Base-by-base conservation (phyloP, 2,113 vertebrate genomes). In the Picathartes gymnocephalus region DNA sequence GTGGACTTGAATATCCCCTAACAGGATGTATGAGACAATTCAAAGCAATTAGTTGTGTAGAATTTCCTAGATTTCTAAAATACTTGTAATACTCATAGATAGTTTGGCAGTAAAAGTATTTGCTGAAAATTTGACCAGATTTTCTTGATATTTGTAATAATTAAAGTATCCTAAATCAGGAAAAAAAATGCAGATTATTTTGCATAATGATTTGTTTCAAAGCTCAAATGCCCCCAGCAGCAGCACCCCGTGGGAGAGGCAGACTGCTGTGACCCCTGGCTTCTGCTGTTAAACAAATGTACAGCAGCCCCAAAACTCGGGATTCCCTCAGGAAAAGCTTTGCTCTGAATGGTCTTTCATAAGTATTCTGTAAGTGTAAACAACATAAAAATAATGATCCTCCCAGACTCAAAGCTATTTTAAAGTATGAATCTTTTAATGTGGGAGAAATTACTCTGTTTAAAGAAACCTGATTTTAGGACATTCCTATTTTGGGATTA, bases 221-320 rank as follows among this genome's bases (percentile, higher is more conserved):
- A 93, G 65, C 42, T 50, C 57, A 8, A 24, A 23, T 11, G 21
- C 16, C 28, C 21, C 57, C 58, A 81, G 57, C 61, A 82, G 87
- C 62, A 88, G 77, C n/a, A 66, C 8, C 23, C 0, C 2, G 11
- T 0, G 7, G 40, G n/a, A 33, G 6, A 58, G 37, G 10, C 16
- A 72, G 61, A 8, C 6, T 30, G 47, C 57, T 56, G 54, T 3
- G 56, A 30, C 3, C 53, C 24, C 28, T 28, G 4, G 7, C 42
- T 37, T 2, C 37, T 23, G n/a, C 64, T 3, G 11, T 33, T 19
- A 48, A n/a, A 37, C 4, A 10, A 62, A 23, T 0, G 1, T 0
- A 44, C 45, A 64, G 30, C 74, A 30, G 16, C 15, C 27, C 23
- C 80, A 48, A 24, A 69, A 42, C 71, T 64, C 5, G 0, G 39